Conservation (phyloP, 2,888 invertebrate species). For the Drosophila pseudotakahashii region DNA sequence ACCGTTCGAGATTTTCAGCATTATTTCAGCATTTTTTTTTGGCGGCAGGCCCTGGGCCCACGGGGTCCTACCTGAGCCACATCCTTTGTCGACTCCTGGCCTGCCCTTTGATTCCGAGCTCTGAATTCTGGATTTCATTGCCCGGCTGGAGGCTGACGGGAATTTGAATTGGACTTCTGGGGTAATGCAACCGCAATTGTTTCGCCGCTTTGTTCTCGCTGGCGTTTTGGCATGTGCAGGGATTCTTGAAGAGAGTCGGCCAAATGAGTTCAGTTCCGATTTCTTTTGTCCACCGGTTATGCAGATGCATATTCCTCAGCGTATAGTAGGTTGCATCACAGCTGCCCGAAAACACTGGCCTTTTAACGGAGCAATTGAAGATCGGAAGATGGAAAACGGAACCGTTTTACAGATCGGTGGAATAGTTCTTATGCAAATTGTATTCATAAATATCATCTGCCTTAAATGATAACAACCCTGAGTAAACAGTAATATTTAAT, state of each 20-base stretch:
- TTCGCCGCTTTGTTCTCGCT: constrained; percentile 42
- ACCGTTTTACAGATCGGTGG: too few species aligned
- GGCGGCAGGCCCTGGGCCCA: constrained; percentile 60
- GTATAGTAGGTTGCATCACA: constrained; percentile 53
- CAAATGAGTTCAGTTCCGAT: constrained; percentile 55
- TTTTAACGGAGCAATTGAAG: neutral
- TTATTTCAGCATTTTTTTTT: constrained; percentile 38
- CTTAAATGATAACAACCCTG: too few species aligned
- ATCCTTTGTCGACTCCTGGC: constrained; percentile 39
- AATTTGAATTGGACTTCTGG: constrained; percentile 39
- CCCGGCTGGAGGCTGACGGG: constrained; percentile 35
- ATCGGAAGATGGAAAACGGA: constrained; percentile 8
- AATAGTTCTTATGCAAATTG: neutral
- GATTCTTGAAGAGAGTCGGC: constrained; percentile 46
- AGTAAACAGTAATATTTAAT: neutral
- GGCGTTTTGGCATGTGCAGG: constrained; percentile 78
- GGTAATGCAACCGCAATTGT: constrained; percentile 80
- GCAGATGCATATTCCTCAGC: constrained; percentile 56
- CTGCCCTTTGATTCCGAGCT: constrained; percentile 60
- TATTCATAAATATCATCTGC: neutral
- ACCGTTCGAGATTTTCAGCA: constrained; percentile 51
- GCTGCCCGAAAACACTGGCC: constrained; percentile 33
- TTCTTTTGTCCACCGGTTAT: constrained; percentile 33
- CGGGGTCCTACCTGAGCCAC: constrained; percentile 56
- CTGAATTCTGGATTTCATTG: constrained; percentile 42